Conservation (phyloP, 2,113 vertebrate species). For the Aphyosemion australe region DNA sequence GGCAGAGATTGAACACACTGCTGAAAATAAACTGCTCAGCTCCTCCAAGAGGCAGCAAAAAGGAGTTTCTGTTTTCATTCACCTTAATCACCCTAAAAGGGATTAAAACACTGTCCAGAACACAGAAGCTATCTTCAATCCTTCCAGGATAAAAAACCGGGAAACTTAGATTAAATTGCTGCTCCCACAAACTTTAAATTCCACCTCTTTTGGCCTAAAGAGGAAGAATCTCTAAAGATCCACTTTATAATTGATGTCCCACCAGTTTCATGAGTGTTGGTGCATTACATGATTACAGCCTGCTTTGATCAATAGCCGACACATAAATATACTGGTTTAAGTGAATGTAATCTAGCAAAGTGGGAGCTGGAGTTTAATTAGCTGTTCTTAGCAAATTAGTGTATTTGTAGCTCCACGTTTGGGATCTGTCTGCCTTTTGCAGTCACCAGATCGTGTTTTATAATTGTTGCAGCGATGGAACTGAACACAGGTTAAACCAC, state of each 20-base stretch:
- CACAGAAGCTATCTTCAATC: conserved; percentile 37
- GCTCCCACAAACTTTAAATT: conserved; percentile 8
- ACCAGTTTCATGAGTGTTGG: conserved; percentile 26
- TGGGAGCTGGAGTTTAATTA: conserved; percentile 61
- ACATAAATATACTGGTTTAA: conserved; percentile 41
- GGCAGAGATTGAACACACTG: conserved; percentile 10
- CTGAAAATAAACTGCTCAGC: conserved; percentile 14
- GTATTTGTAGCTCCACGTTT: conserved; percentile 29
- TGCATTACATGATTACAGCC: conserved; percentile 51
- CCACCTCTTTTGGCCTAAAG: neutral
- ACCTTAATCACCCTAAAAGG: conserved; percentile 46
- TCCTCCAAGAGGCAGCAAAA: conserved; percentile 2
- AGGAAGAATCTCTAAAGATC: conserved; percentile 30
- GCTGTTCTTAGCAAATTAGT: conserved; percentile 36
- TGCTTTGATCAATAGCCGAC: conserved; percentile 59
- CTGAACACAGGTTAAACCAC: too few species aligned
- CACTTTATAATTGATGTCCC: conserved; percentile 56
- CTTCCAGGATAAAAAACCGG: neutral
- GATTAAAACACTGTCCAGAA: conserved; percentile 38
- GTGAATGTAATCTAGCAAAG: conserved; percentile 53
- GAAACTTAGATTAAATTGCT: conserved; percentile 7
- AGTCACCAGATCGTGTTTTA: conserved; percentile 43
- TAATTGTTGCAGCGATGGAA: conserved; percentile 12
- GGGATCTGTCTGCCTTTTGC: conserved; percentile 38
- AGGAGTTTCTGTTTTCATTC: conserved; percentile 8